Evolutionary conservation across 2,113 vertebrate genomes (phyloP).

Genomic region (Orcinus orca): DNA sequence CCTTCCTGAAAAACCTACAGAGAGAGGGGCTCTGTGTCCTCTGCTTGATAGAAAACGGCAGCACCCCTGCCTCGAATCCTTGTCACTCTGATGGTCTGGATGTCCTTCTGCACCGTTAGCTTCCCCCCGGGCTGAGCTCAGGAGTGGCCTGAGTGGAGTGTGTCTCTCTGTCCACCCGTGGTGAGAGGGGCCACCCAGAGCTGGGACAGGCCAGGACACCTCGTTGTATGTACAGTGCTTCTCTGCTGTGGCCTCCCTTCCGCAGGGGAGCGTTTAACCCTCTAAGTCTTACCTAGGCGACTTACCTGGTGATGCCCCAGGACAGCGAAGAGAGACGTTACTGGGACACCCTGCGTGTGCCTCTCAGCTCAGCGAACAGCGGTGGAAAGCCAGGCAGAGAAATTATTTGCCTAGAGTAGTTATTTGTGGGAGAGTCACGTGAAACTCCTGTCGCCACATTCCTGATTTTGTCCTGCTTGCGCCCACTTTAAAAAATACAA

Average conservation of each 20-base stretch:
- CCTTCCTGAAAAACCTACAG: neutral
- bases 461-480: neutral
- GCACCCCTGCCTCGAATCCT: neutral
- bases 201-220: neutral
- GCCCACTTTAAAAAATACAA: neutral
- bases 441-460: neutral
- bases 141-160: neutral
- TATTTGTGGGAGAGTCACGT: neutral
- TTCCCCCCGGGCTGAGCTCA: neutral
- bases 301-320: neutral
- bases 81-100: neutral
- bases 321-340: neutral
- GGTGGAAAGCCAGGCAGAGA: neutral
- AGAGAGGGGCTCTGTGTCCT: neutral
- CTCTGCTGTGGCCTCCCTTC: rapidly evolving
- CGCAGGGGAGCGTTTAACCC: neutral
- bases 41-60: neutral
- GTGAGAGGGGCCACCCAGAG: neutral
- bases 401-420: neutral
- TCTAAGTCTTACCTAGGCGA: neutral
- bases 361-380: neutral
- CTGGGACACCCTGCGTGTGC: neutral
- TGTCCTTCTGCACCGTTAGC: neutral
- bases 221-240: no score
- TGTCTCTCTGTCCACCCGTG: no score